Conservation (phyloP, 1,140 invertebrate species). For the Fopius arisanus region DNA sequence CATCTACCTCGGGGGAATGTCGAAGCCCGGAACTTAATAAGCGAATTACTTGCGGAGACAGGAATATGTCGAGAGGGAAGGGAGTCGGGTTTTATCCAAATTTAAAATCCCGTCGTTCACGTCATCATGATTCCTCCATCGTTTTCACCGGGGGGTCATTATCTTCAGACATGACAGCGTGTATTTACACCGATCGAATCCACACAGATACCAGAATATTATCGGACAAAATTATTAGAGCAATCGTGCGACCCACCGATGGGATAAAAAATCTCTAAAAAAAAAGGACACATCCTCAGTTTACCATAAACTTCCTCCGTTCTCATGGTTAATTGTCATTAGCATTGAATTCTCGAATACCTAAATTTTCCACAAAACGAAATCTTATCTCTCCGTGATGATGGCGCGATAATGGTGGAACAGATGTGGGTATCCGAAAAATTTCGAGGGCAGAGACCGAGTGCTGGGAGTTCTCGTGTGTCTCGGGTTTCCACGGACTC, state of each 20-base stretch:
- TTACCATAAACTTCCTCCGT: too few relatives aligned
- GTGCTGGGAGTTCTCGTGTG: background rate
- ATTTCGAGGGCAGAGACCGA: background rate
- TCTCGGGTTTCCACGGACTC: background rate
- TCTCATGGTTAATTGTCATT: too few relatives aligned
- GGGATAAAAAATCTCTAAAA: too few relatives aligned
- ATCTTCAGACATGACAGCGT: background rate
- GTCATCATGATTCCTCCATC: background rate
- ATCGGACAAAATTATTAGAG: background rate
- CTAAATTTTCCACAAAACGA: background rate
- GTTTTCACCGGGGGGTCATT: background rate
- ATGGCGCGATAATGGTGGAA: background rate
- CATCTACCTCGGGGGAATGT: slow-evolving; percentile 56
- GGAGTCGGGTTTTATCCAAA: background rate
- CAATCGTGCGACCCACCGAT: too few relatives aligned
- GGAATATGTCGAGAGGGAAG: slow-evolving; percentile 8
- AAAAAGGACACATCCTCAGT: too few relatives aligned
- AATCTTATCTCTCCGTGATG: background rate
- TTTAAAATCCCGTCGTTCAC: background rate
- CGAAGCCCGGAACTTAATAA: slow-evolving; percentile 64
- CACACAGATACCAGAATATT: too few relatives aligned
- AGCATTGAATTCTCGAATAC: too few relatives aligned
- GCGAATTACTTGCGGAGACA: slow-evolving; percentile 59
- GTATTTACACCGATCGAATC: background rate
- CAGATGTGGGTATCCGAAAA: background rate